A percentile compares a stretch with the other conserved stretches of the same genome.
phyloP scores from a whole-genome alignment of 1,140 invertebrate species.

The Rhopalosiphum padi region DNA sequence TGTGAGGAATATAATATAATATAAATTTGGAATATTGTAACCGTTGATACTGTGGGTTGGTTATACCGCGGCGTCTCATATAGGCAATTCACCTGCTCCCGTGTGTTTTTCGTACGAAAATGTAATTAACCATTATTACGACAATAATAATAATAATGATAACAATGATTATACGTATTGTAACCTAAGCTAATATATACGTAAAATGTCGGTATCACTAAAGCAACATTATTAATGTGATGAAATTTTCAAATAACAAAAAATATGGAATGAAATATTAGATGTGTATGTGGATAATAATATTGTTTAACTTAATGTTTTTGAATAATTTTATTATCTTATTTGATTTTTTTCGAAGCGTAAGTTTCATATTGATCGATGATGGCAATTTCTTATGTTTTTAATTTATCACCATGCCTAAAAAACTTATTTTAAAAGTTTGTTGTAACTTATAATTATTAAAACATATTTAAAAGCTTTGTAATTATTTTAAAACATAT shows the following conservation, averaged over 20 bases:
- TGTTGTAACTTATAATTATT: neutral
- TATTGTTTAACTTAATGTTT: neutral
- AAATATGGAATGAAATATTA: neutral
- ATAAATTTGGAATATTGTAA: neutral
- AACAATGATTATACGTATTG: neutral
- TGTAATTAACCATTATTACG: neutral
- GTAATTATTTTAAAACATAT: too few species aligned
- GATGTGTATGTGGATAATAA: neutral
- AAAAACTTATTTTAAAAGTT: neutral
- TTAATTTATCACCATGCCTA: neutral
- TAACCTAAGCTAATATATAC: neutral
- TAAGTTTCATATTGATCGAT: neutral
- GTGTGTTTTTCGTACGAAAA: neutral
- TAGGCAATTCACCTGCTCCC: slow-evolving; percentile 46
- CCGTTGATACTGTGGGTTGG: neutral
- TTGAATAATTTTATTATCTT: neutral
- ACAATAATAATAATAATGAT: neutral
- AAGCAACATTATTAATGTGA: neutral
- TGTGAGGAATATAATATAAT: neutral
- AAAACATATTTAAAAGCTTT: neutral
- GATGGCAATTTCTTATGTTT: neutral
- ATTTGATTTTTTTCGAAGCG: neutral
- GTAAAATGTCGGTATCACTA: neutral
- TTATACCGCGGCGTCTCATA: slow-evolving; percentile 18
- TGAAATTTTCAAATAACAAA: neutral